Conservation (phyloP, 2,113 vertebrate species). For the Perca schrenkii region DNA sequence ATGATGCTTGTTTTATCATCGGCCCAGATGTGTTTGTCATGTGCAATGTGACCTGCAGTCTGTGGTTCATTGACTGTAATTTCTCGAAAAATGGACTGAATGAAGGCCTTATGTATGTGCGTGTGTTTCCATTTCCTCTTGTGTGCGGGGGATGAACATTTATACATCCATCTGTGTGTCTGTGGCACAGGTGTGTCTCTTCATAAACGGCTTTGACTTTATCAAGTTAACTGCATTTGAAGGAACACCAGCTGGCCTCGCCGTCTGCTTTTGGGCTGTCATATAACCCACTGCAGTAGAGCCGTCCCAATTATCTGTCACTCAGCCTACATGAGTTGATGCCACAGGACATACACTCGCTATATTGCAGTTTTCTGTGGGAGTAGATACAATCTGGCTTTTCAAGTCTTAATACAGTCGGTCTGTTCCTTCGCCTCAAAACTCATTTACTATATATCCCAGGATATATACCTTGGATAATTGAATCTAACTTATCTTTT, state of each 20-base stretch:
- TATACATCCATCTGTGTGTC: conserved; percentile 24
- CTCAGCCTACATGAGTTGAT: conserved; percentile 49
- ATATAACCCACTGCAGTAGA: conserved; percentile 35
- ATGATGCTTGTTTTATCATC: conserved; percentile 6
- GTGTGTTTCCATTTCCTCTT: conserved; percentile 24
- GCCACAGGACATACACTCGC: conserved; percentile 41
- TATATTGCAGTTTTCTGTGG: conserved; percentile 55
- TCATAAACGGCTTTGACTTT: conserved; percentile 56
- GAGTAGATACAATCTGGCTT: conserved; percentile 26
- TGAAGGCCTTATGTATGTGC: background rate
- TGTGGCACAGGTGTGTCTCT: conserved; percentile 8
- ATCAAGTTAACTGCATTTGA: conserved; percentile 60
- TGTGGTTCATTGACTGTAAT: conserved; percentile 32
- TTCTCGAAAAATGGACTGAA: conserved; percentile 20
- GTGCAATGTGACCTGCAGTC: background rate
- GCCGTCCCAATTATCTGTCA: conserved; percentile 59
- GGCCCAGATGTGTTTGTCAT: conserved; percentile 24
- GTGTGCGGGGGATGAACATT: background rate
- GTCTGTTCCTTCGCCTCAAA: conserved; percentile 14
- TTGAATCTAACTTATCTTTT: background rate
- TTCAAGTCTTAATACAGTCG: conserved; percentile 49
- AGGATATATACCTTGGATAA: conserved; percentile 2
- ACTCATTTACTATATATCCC: conserved; percentile 30
- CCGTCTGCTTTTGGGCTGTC: conserved; percentile 58
- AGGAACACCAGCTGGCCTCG: conserved; percentile 55